These are phyloP conservation scores for Speoplatyrhinus poulsoni DNA, from an alignment of 2,113 vertebrate species.

Conservation along the genomic window DNA sequence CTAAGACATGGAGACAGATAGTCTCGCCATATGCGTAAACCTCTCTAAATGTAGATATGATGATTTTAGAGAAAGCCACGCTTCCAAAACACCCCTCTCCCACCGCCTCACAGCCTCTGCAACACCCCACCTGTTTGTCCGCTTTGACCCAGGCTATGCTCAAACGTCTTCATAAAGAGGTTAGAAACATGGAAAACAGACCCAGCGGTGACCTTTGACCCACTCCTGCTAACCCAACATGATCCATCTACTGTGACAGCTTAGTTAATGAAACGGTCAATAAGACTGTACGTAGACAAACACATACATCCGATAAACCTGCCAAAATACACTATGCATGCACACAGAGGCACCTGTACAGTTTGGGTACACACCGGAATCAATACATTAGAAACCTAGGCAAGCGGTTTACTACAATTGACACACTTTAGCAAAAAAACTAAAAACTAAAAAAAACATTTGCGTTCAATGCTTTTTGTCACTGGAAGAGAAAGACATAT, in stretches of 20 bases:
- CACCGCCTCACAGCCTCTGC: not conserved
- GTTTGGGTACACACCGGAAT: not conserved
- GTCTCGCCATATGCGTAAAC: conserved; percentile 46
- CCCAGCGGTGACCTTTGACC: conserved; percentile 7
- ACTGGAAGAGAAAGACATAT: conserved; percentile 31
- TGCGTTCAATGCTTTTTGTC: not conserved
- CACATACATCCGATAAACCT: not conserved
- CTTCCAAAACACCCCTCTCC: conserved; percentile 6
- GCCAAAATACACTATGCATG: not conserved
- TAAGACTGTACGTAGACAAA: not conserved
- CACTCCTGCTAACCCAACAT: not conserved
- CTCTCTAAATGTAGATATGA: conserved; percentile 38
- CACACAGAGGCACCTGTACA: not conserved
- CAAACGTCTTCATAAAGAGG: conserved; percentile 1
- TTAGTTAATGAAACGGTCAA: not conserved
- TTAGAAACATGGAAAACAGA: conserved; percentile 18
- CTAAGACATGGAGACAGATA: conserved; percentile 22
- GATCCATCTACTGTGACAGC: not conserved
- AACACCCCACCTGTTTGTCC: conserved; percentile 24
- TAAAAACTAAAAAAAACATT: conserved; percentile 4
- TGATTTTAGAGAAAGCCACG: conserved; percentile 32
- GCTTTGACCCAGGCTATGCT: not conserved
- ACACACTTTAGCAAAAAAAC: conserved; percentile 19
- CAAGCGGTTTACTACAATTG: conserved; percentile 26
- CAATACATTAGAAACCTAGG: not conserved